Conservation (phyloP, 1,140 invertebrate species). For the Hycleus cichorii region DNA sequence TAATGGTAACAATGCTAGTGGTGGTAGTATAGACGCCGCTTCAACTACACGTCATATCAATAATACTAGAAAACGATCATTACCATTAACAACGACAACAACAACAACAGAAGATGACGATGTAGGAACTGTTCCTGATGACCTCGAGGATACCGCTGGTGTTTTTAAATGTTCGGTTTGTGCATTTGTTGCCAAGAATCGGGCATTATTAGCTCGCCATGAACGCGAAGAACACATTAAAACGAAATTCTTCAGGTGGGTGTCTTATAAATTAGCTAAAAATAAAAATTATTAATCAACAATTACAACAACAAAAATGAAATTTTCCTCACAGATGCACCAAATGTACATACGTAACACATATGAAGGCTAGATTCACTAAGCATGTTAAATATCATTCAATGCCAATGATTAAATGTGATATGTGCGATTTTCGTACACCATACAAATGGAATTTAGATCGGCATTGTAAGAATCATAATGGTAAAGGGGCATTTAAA, state of each 20-base stretch:
- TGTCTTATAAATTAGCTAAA: background rate
- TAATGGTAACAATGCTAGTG: background rate
- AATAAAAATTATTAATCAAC: too few relatives aligned
- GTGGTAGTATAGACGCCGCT: too few relatives aligned
- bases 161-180: conserved; percentile 48
- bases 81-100: background rate
- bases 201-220: conserved; percentile 43
- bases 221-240: conserved; percentile 53
- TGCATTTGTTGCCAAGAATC: conserved; percentile 42
- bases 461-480: conserved; percentile 86
- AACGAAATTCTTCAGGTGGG: conserved; percentile 60
- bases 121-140: background rate
- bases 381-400: conserved; percentile 93
- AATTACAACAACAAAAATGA: background rate
- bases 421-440: conserved; percentile 85
- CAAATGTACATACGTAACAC: conserved; percentile 85
- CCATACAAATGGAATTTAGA: conserved; percentile 92
- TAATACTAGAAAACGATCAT: background rate
- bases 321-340: conserved; percentile 46
- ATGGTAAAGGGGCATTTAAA: conserved; percentile 68
- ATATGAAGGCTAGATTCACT: conserved; percentile 81
- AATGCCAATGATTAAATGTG: conserved; percentile 89
- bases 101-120: conserved; percentile 21
- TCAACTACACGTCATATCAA: too few relatives aligned
- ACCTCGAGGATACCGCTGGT: background rate